Base-by-base conservation (phyloP, 2,797 vertebrate species). In the Microtus agrestis region DNA sequence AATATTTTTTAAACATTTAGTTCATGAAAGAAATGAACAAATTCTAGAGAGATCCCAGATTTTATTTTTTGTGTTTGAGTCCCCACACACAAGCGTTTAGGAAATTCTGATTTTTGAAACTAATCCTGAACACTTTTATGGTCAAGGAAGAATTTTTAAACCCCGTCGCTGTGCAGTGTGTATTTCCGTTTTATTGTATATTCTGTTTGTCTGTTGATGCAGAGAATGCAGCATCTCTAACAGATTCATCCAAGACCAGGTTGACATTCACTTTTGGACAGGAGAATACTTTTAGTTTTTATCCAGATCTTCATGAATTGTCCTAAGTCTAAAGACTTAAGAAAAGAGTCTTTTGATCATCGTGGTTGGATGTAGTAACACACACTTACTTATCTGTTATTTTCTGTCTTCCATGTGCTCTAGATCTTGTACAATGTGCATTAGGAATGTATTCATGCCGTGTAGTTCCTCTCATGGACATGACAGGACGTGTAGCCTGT, bases 101-200 rank as follows among this genome's bases (percentile, higher is more conserved):
- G 34, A 96, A 87, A 73, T 94, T 96, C n/a, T 80, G 31, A 88
- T 86, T 87, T 94, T 93, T 93, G 76, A 93, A 96, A 95, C 87
- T 71, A 92, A 87, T 65, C 15, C 54, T 74, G 51, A 91, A 15
- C 6, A 17, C 91, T 91, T 92, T 91, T 77, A 43, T 69, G 8
- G n/a, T 92, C 46, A 78, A 87, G 15, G 34, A 69, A 86, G 7
- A 54, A 10, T 95, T 95, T 82, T 74, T 65, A 86, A 91, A 74
- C 34, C n/a, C 56, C 40, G 6, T 89, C 23, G 11, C 25, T 77
- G 0, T 91, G 69, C 92, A 92, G 31, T 40, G 9, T 78, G 3
- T 51, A 79, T 29, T 90, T 86, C 59, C 63, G 87, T 93, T 37
- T 21, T 87, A 31, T 51, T 91, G 1, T 89, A 17, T 54, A 2